A percentile compares a stretch with the other conserved stretches of the same genome.
These are phyloP conservation scores for Cricetomys ansorgei DNA, from an alignment of 2,113 vertebrate genomes.

Conservation along the genomic window DNA sequence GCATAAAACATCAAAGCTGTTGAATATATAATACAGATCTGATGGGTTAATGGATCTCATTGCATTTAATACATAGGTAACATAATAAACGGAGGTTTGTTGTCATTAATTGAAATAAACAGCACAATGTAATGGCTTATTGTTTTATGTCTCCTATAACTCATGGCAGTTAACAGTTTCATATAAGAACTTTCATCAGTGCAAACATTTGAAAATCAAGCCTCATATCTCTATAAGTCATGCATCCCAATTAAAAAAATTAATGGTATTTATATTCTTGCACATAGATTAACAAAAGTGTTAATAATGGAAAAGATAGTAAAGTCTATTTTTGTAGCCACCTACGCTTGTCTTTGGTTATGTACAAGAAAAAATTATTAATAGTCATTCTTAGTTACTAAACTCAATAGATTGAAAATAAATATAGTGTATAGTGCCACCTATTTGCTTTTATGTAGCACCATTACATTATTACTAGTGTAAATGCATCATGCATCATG, in stretches of 20 bases:
- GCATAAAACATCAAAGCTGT: neutral
- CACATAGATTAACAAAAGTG: neutral
- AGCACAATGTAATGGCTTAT: neutral
- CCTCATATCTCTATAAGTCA: neutral
- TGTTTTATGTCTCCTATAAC: neutral
- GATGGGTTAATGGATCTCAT: neutral
- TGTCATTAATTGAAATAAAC: constrained; percentile 23
- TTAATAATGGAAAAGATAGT: neutral
- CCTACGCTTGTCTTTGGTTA: neutral
- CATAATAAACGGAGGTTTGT: neutral
- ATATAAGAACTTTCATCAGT: neutral
- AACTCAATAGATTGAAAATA: constrained; percentile 3
- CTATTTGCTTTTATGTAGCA: neutral
- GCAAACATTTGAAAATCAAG: neutral
- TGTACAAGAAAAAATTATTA: neutral
- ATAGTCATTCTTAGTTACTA: neutral
- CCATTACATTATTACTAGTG: neutral
- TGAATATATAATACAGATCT: neutral
- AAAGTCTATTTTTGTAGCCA: neutral
- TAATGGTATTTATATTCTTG: constrained; percentile 3
- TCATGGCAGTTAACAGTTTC: neutral
- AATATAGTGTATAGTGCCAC: neutral
- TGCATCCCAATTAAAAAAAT: neutral
- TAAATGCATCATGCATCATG: neutral
- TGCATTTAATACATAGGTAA: neutral